Conservation (phyloP, 1,140 invertebrate genomes). For the Cotesia glomerata region DNA sequence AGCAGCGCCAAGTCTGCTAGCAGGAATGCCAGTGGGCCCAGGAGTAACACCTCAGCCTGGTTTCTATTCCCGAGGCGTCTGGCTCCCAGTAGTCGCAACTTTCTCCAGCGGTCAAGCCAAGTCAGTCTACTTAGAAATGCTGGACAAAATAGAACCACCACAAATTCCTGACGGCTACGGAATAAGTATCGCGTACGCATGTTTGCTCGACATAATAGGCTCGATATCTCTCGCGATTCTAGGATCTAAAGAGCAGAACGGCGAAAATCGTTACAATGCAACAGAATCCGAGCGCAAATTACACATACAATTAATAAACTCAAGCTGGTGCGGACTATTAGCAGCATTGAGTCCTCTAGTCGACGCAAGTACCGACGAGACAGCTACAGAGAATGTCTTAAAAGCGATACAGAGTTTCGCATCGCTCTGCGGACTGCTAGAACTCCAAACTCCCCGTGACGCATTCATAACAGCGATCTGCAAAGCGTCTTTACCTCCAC, state of each 20-base stretch:
- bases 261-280: conserved; percentile 59
- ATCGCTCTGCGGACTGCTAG: conserved; percentile 77
- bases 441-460: conserved; percentile 79
- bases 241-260: conserved; percentile 61
- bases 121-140: conserved; percentile 90
- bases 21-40: conserved; percentile 74
- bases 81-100: conserved; percentile 84
- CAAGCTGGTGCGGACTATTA: conserved; percentile 93
- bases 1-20: conserved; percentile 72
- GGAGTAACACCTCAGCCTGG: conserved; percentile 87
- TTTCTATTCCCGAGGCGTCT: conserved; percentile 91
- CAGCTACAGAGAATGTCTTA: conserved; percentile 85
- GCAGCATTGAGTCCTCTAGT: conserved; percentile 89
- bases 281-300: conserved; percentile 66
- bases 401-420: conserved; percentile 90
- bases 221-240: conserved; percentile 76
- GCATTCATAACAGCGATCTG: conserved; percentile 94
- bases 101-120: conserved; percentile 86
- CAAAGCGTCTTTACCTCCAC: conserved; percentile 91
- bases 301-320: conserved; percentile 84
- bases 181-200: conserved; percentile 91
- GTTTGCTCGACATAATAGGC: conserved; percentile 86
- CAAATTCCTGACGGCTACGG: conserved; percentile 93
- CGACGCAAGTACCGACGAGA: conserved; percentile 95
- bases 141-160: conserved; percentile 94